phyloP scores from a whole-genome alignment of 2,113 vertebrate genomes.

The Emberiza fucata region DNA sequence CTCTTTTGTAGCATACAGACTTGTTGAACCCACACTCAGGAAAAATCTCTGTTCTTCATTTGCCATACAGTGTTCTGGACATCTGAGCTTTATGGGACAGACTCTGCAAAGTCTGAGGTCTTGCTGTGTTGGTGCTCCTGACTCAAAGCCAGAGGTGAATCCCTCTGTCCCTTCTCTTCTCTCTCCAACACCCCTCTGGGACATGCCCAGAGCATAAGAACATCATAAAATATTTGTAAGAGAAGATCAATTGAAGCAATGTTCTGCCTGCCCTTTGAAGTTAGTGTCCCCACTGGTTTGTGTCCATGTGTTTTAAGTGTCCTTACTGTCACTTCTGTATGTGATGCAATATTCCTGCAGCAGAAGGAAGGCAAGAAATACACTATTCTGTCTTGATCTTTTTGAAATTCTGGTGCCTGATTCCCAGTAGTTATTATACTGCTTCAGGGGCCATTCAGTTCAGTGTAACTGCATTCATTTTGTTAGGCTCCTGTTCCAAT shows the following conservation, averaged over 20 bases:
- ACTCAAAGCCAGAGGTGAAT: not conserved
- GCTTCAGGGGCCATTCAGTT: not conserved
- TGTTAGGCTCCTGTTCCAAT: not conserved
- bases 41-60: not conserved
- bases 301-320: not conserved
- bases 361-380: not conserved
- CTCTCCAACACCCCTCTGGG: not conserved
- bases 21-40: not conserved
- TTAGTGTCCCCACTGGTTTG: not conserved
- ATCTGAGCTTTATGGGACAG: not conserved
- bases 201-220: not conserved
- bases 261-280: not conserved
- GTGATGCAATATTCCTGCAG: not conserved
- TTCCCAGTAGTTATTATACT: not conserved
- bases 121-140: not conserved
- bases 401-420: not conserved
- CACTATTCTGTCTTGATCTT: not conserved
- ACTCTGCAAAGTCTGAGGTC: not conserved
- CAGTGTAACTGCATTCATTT: not conserved
- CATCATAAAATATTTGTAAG: not conserved
- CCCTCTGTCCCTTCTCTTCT: not conserved
- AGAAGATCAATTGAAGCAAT: not conserved
- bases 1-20: not conserved
- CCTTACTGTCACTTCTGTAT: constrained; percentile 20
- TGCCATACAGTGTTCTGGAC: not conserved